phyloP scores from a whole-genome alignment of 2,113 vertebrate genomes.

The Emydocephalus ijimae region DNA sequence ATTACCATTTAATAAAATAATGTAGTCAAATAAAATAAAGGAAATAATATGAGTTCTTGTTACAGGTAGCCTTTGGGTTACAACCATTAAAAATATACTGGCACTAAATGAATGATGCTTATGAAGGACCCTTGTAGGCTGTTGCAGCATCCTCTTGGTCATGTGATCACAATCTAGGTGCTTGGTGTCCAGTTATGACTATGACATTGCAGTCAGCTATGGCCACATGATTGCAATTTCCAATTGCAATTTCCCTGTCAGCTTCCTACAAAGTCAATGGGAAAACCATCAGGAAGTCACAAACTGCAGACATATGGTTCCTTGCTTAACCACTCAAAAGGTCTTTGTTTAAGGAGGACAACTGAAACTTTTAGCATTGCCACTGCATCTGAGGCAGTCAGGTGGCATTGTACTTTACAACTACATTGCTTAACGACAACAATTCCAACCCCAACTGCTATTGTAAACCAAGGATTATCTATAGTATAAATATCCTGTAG shows the following conservation, averaged over 20 bases:
- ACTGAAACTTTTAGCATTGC: neutral
- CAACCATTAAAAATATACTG: neutral
- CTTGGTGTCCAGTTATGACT: neutral
- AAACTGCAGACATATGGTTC: neutral
- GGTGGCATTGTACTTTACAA: neutral
- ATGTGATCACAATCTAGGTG: neutral
- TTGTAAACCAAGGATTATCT: neutral
- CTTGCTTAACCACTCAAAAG: neutral
- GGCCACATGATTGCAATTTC: neutral
- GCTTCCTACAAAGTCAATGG: neutral
- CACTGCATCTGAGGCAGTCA: neutral
- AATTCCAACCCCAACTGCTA: neutral
- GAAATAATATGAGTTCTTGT: neutral
- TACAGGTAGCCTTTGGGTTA: neutral
- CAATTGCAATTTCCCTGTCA: neutral
- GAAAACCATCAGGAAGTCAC: neutral
- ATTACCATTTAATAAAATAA: neutral
- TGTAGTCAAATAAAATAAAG: neutral
- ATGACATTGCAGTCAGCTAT: neutral
- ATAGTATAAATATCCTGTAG: neutral
- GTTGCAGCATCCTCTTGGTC: neutral
- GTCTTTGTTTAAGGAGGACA: neutral
- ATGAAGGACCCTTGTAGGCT: neutral
- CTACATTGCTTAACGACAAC: neutral
- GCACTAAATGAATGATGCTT: neutral